phyloP scores from a whole-genome alignment of 2,797 vertebrate species.

The Miichthys miiuy region DNA sequence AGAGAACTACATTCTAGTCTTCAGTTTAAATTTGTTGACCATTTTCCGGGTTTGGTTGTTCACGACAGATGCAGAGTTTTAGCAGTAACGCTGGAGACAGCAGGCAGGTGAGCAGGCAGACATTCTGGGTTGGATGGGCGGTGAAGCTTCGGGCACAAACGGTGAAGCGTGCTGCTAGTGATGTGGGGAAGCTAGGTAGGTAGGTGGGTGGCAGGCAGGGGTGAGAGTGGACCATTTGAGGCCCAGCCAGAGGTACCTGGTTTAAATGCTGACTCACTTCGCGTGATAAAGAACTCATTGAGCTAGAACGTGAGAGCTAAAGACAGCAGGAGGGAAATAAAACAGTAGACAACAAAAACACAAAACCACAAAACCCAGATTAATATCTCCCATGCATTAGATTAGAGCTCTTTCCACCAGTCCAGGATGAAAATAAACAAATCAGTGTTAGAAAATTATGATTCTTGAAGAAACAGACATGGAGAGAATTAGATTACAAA shows the following conservation, averaged over 20 bases:
- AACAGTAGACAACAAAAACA: slow-evolving; percentile 80
- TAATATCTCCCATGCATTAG: slow-evolving; percentile 84
- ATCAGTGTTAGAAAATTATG: slow-evolving; percentile 47
- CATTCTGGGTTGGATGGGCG: slow-evolving; percentile 11
- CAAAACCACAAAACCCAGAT: slow-evolving; percentile 81
- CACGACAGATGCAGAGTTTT: slow-evolving; percentile 14
- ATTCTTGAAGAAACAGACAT: slow-evolving; percentile 41
- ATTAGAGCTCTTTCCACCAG: slow-evolving; percentile 68
- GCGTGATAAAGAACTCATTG: slow-evolving; percentile 97
- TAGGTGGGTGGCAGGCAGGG: slow-evolving; percentile 45
- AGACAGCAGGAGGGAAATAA: slow-evolving; percentile 85
- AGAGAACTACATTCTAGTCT: not conserved
- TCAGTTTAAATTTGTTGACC: not conserved
- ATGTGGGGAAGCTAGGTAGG: slow-evolving; percentile 37
- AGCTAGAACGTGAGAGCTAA: slow-evolving; percentile 98
- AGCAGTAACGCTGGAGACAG: slow-evolving; percentile 56
- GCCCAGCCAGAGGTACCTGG: slow-evolving; percentile 93
- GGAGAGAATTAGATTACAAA: slow-evolving; percentile 54
- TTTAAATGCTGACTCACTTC: slow-evolving; percentile 99
- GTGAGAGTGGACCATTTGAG: slow-evolving; percentile 52
- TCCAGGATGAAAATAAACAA: slow-evolving; percentile 54
- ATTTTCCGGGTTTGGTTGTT: not conserved
- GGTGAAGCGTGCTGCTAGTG: slow-evolving; percentile 51
- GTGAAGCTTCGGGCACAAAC: slow-evolving; percentile 46
- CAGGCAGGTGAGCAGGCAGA: slow-evolving; percentile 46